These are phyloP conservation scores for Mechanitis mazaeus DNA, from an alignment of 2,888 invertebrate genomes.

Conservation along the genomic window DNA sequence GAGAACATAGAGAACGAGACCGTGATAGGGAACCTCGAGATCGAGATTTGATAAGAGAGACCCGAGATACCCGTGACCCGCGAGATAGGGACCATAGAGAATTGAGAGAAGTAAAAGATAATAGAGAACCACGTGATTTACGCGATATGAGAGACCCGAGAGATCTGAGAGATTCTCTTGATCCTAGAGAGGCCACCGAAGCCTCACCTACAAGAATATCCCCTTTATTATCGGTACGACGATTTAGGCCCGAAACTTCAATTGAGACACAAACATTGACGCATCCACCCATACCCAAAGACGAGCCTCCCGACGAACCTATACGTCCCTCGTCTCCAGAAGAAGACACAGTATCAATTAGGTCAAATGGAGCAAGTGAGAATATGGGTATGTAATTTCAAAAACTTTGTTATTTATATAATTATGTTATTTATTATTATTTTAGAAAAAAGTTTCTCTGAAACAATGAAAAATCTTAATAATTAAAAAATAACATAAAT, in stretches of 20 bases:
- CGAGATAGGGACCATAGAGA: slow-evolving; percentile 56
- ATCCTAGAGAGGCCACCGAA: slow-evolving; percentile 60
- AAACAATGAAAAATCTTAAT: too few relatives aligned
- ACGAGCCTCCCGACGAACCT: slow-evolving; percentile 72
- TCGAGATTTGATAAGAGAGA: slow-evolving; percentile 45
- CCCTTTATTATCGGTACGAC: slow-evolving; percentile 65
- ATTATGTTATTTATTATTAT: too few relatives aligned
- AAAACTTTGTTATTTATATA: too few relatives aligned
- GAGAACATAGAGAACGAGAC: slow-evolving; percentile 43
- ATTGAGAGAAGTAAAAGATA: slow-evolving; percentile 42
- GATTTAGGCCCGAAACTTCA: slow-evolving; percentile 62
- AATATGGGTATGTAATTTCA: slow-evolving; percentile 60
- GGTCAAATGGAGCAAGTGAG: slow-evolving; percentile 75
- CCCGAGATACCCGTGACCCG: slow-evolving; percentile 45
- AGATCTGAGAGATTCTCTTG: slow-evolving; percentile 53
- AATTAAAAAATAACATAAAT: too few relatives aligned
- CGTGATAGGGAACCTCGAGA: slow-evolving; percentile 52
- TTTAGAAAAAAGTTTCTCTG: too few relatives aligned
- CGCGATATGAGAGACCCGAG: slow-evolving; percentile 50
- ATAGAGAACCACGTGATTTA: slow-evolving; percentile 37
- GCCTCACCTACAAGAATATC: slow-evolving; percentile 70
- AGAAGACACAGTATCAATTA: slow-evolving; percentile 75
- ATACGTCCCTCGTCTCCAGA: slow-evolving; percentile 76
- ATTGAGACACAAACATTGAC: slow-evolving; percentile 56
- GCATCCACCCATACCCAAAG: slow-evolving; percentile 73